phyloP scores from a whole-genome alignment of 2,888 invertebrate genomes.

The Hermodice carunculata region DNA sequence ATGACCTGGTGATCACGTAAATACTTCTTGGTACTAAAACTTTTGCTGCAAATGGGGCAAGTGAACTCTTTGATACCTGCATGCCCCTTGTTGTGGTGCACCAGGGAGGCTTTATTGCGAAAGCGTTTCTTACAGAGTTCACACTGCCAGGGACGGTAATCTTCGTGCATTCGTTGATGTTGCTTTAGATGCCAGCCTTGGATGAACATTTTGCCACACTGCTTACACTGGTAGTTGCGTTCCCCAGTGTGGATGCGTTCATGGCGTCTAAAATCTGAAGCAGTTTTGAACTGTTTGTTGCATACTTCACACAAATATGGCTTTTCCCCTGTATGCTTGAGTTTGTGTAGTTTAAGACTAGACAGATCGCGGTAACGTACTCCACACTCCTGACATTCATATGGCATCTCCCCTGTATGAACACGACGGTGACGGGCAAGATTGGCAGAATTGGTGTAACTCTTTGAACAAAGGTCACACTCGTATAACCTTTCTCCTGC shows the following conservation, averaged over 20 bases:
- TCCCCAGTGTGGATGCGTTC: constrained; percentile 38
- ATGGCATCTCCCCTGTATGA: constrained; percentile 39
- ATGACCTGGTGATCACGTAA: constrained; percentile 29
- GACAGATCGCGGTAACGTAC: constrained; percentile 28
- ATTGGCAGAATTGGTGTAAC: constrained; percentile 31
- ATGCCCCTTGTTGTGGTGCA: constrained; percentile 29
- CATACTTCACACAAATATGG: constrained; percentile 34
- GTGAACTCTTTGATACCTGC: constrained; percentile 32
- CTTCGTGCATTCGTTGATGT: constrained; percentile 29
- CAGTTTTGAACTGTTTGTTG: constrained; percentile 31
- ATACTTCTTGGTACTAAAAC: constrained; percentile 32
- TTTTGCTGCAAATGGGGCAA: constrained; percentile 23
- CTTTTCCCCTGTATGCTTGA: constrained; percentile 40
- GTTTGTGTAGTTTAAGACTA: constrained; percentile 35
- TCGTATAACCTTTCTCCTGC: constrained; percentile 29
- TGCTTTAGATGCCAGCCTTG: constrained; percentile 36
- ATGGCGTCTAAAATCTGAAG: constrained; percentile 30
- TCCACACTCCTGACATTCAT: constrained; percentile 26
- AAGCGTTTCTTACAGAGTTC: constrained; percentile 23
- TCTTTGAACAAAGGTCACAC: constrained; percentile 30
- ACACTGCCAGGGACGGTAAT: constrained; percentile 26
- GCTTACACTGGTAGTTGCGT: constrained; percentile 27
- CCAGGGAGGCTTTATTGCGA: constrained; percentile 28
- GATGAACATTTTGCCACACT: constrained; percentile 31
- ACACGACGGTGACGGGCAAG: constrained; percentile 32